phyloP scores from a whole-genome alignment of 2,113 vertebrate species.

The Aix galericulata region DNA sequence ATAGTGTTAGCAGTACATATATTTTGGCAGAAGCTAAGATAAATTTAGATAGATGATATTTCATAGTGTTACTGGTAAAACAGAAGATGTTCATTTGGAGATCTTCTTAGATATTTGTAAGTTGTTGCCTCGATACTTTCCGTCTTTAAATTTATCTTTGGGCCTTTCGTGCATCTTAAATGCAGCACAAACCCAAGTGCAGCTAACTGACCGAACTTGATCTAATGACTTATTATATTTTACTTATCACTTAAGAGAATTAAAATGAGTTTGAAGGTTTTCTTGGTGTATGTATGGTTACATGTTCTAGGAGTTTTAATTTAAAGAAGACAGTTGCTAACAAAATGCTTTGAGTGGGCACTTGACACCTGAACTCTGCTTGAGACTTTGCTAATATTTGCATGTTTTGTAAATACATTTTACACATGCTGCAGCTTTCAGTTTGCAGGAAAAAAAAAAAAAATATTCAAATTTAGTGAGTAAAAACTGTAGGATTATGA shows the following conservation, averaged over 20 bases:
- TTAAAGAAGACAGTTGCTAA: background rate
- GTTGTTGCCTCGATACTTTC: background rate
- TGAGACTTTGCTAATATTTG: background rate
- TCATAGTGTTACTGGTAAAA: background rate
- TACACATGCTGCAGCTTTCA: background rate
- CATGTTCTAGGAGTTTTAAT: background rate
- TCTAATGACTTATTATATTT: background rate
- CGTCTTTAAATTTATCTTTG: background rate
- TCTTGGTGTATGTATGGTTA: background rate
- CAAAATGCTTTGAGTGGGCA: background rate
- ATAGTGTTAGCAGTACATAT: background rate
- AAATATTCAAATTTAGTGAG: background rate
- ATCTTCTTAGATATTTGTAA: background rate
- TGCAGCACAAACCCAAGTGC: background rate
- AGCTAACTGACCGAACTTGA: background rate
- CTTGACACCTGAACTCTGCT: background rate
- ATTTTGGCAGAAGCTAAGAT: background rate
- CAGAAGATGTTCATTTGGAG: background rate
- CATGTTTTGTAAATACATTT: background rate
- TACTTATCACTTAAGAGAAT: background rate
- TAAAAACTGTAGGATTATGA: background rate
- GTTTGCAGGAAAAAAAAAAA: background rate
- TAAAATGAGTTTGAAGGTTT: background rate
- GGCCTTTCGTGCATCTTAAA: background rate
- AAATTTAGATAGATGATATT: background rate